A percentile compares a stretch with the other conserved stretches of the same genome.
Conservation (phyloP, 2,113 vertebrate species). For the Pipa parva region DNA sequence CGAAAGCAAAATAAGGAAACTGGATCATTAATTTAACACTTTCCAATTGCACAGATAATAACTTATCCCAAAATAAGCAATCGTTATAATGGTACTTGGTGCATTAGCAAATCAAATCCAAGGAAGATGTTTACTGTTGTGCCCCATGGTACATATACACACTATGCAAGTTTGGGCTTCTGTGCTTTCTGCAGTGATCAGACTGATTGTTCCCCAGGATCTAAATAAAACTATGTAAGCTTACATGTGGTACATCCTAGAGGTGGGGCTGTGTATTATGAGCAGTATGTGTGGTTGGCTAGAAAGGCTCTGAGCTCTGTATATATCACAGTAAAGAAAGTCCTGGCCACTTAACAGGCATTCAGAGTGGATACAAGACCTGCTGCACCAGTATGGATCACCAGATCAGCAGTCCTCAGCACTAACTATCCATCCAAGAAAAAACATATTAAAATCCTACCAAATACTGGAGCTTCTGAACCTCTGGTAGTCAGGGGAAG, state of each 20-base stretch:
- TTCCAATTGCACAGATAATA: too few species aligned
- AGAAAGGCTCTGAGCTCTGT: constrained; percentile 13
- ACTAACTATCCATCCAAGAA: neutral
- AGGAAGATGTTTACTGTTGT: too few species aligned
- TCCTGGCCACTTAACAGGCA: constrained; percentile 25
- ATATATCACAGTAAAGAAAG: constrained; percentile 20
- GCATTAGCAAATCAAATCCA: too few species aligned
- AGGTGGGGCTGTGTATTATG: constrained; percentile 31
- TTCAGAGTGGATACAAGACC: neutral
- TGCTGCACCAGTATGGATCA: neutral
- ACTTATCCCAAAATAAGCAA: too few species aligned
- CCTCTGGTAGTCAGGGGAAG: too few species aligned
- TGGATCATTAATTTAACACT: too few species aligned
- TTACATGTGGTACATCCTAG: constrained; percentile 14
- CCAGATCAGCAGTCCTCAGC: neutral
- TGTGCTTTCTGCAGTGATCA: too few species aligned
- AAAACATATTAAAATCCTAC: too few species aligned
- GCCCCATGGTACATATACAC: too few species aligned
- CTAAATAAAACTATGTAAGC: constrained; percentile 14
- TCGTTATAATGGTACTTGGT: too few species aligned
- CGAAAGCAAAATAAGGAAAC: too few species aligned
- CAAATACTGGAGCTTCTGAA: neutral
- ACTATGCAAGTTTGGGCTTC: too few species aligned
- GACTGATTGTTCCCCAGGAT: constrained; percentile 13
- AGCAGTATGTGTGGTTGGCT: constrained; percentile 20